phyloP scores from a whole-genome alignment of 92 coral and sea anemone genomes.

The Porites divaricata region DNA sequence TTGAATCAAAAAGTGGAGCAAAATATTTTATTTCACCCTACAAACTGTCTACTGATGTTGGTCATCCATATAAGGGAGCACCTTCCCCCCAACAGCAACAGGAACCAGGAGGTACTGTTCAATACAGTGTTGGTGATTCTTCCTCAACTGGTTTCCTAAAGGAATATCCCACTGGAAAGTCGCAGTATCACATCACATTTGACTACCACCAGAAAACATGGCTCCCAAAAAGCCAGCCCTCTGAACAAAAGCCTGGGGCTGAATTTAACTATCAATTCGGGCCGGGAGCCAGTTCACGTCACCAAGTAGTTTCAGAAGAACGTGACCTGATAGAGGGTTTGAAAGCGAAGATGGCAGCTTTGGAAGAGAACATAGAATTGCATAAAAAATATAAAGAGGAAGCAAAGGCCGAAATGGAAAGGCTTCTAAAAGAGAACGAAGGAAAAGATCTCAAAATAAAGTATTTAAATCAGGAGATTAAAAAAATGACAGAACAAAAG shows the following conservation, averaged over 20 bases:
- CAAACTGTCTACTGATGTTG: not conserved
- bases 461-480: conserved; percentile 16
- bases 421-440: conserved; percentile 75
- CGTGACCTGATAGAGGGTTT: conserved; percentile 70
- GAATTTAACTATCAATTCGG: not conserved
- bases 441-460: conserved; percentile 44
- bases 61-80: not conserved
- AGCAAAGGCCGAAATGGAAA: conserved; percentile 80
- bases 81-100: not conserved
- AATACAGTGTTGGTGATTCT: not conserved
- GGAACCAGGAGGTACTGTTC: not conserved
- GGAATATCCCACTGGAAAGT: not conserved
- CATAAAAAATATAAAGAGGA: conserved; percentile 90
- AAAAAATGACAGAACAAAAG: not conserved
- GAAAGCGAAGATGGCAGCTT: conserved; percentile 84
- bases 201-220: not conserved
- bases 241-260: not conserved
- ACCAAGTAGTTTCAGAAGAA: conserved; percentile 60
- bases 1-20: not conserved
- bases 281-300: not conserved
- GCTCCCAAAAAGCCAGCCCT: not conserved
- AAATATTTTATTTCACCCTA: too few relatives aligned
- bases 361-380: conserved; percentile 92
- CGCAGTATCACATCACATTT: not conserved
- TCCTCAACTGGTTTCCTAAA: not conserved